These are phyloP conservation scores for Acropternis orthonyx DNA, from an alignment of 2,797 vertebrate genomes.

Conservation along the genomic window DNA sequence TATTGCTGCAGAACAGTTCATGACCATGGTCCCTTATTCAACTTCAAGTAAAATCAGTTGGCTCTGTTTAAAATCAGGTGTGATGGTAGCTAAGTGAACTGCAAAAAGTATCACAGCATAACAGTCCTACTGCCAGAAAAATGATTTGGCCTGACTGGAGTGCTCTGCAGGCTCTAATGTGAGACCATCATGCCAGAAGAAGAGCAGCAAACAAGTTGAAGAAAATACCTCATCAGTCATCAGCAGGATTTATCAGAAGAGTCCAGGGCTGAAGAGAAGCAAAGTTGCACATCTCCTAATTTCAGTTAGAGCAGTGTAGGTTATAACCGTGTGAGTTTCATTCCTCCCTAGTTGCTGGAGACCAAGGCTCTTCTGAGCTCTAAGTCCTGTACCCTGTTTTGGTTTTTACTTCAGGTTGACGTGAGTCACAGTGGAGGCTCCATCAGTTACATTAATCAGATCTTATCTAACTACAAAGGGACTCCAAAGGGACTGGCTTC, in stretches of 20 bases:
- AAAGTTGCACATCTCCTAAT: neutral
- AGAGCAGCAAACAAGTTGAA: neutral
- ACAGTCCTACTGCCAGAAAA: neutral
- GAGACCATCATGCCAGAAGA: neutral
- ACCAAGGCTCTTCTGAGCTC: neutral
- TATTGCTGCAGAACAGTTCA: neutral
- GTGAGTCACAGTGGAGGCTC: neutral
- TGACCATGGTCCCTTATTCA: neutral
- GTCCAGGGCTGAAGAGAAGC: neutral
- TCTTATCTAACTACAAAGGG: neutral
- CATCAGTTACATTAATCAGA: neutral
- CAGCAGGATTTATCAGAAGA: neutral
- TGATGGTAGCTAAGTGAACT: neutral
- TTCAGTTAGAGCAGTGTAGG: neutral
- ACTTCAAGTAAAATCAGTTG: neutral
- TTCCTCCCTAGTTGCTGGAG: neutral
- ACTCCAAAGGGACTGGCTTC: neutral
- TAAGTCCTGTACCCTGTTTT: neutral
- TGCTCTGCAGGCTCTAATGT: neutral
- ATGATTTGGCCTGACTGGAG: neutral
- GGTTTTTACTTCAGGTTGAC: neutral
- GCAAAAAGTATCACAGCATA: neutral
- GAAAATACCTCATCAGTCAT: neutral
- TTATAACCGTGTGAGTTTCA: neutral
- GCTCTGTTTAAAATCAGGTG: neutral